Evolutionary conservation across 1,140 invertebrate genomes (phyloP).

Genomic region (Tetragnatha versicolor): DNA sequence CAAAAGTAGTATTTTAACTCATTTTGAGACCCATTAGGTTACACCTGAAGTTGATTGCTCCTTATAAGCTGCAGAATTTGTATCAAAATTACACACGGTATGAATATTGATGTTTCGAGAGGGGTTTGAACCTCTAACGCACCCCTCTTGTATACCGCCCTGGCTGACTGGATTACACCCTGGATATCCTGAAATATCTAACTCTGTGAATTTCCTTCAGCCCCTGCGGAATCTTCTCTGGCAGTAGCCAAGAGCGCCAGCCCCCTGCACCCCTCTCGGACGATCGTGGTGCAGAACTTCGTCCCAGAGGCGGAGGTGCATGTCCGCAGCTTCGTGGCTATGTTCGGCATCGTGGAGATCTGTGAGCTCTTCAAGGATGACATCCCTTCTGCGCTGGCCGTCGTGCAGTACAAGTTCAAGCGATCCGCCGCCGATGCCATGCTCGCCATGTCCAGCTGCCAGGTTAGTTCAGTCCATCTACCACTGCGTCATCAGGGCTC

Average conservation of each 20-base stretch:
- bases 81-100: neutral
- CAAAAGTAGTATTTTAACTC: too few relatives aligned
- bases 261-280: slow-evolving; percentile 32
- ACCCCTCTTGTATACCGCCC: neutral
- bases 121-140: too few relatives aligned
- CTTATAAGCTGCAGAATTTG: neutral
- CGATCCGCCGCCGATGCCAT: slow-evolving; percentile 32
- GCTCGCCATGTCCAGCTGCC: slow-evolving; percentile 28
- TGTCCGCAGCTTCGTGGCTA: slow-evolving; percentile 26
- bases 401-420: slow-evolving; percentile 35
- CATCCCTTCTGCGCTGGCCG: slow-evolving; percentile 8
- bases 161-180: neutral
- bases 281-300: slow-evolving; percentile 39
- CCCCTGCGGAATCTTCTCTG: neutral
- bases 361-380: slow-evolving; percentile 43
- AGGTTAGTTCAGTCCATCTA: too few relatives aligned
- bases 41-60: too few relatives aligned
- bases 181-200: neutral
- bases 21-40: too few relatives aligned
- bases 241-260: neutral
- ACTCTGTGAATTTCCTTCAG: neutral
- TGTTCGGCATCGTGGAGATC: slow-evolving; percentile 35
- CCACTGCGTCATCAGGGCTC: too few relatives aligned
- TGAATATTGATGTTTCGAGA: neutral
- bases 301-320: slow-evolving; percentile 30